Conservation (phyloP, 2,888 invertebrate species). For the Heteropelma amictum region DNA sequence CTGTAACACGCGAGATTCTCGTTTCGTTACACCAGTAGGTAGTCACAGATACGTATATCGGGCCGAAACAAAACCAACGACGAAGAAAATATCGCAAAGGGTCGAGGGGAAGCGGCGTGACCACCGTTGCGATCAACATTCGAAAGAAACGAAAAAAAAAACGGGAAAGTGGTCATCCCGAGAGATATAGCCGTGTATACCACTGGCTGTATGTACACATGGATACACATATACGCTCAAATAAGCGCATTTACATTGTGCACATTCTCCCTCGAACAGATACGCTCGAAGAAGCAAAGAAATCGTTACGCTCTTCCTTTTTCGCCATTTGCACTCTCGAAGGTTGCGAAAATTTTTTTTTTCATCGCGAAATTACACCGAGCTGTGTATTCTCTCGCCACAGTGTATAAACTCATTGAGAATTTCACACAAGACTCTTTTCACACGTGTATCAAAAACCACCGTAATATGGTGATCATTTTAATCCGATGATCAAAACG, state of each 20-base stretch:
- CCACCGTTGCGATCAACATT: slow-evolving; percentile 37
- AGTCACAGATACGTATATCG: slow-evolving; percentile 28
- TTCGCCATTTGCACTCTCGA: not conserved
- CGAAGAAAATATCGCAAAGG: slow-evolving; percentile 36
- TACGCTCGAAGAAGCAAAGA: slow-evolving; percentile 24
- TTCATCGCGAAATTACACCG: not conserved
- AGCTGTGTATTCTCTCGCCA: not conserved
- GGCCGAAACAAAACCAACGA: slow-evolving; percentile 39
- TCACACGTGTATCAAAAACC: no score
- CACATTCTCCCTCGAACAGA: not conserved
- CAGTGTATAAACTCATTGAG: not conserved
- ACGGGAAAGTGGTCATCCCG: slow-evolving; percentile 34
- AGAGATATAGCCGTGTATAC: no score
- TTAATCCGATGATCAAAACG: no score
- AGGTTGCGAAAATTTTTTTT: slow-evolving; percentile 17
- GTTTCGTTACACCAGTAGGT: slow-evolving; percentile 49
- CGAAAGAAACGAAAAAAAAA: slow-evolving; percentile 17
- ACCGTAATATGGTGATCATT: no score
- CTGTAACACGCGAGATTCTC: slow-evolving; percentile 45
- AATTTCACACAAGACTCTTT: not conserved
- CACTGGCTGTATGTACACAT: not conserved
- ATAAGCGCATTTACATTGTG: slow-evolving; percentile 1
- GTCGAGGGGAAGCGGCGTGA: not conserved
- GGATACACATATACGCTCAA: not conserved
- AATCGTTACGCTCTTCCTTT: slow-evolving; percentile 34